These are phyloP conservation scores for Myotis yumanensis DNA, from an alignment of 2,113 vertebrate genomes.

Conservation along the genomic window DNA sequence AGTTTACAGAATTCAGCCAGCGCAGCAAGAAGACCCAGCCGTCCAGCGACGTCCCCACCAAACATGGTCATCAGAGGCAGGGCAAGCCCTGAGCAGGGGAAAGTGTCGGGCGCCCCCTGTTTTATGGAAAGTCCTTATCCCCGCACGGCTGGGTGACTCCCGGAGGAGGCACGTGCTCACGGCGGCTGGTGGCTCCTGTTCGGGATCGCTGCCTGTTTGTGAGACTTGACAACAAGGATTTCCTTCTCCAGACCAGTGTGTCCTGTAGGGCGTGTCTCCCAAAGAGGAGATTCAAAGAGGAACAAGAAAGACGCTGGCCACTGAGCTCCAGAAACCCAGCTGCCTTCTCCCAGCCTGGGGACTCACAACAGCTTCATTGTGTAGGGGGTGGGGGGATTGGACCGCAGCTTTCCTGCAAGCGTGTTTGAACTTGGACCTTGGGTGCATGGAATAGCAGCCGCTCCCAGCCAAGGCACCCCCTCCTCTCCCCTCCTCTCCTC, in stretches of 20 bases:
- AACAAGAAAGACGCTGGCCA: conserved; percentile 43
- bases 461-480: conserved; percentile 34
- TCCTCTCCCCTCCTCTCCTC: conserved; percentile 33
- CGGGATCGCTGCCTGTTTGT: not conserved
- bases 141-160: not conserved
- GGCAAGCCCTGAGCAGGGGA: not conserved
- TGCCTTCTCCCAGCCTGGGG: conserved; percentile 5
- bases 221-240: not conserved
- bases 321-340: not conserved
- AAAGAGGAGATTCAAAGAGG: not conserved
- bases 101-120: not conserved
- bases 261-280: not conserved
- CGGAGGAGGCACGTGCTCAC: not conserved
- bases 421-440: conserved; percentile 68
- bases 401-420: conserved; percentile 41
- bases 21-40: not conserved
- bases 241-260: not conserved
- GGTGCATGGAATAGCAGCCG: conserved; percentile 64
- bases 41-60: not conserved
- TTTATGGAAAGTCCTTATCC: not conserved
- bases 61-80: not conserved
- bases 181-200: not conserved
- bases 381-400: not conserved
- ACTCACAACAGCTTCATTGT: conserved; percentile 64
- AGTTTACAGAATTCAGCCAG: conserved; percentile 41